These are phyloP conservation scores for Ceraclea dissimilis DNA, from an alignment of 2,888 invertebrate genomes.

Conservation along the genomic window DNA sequence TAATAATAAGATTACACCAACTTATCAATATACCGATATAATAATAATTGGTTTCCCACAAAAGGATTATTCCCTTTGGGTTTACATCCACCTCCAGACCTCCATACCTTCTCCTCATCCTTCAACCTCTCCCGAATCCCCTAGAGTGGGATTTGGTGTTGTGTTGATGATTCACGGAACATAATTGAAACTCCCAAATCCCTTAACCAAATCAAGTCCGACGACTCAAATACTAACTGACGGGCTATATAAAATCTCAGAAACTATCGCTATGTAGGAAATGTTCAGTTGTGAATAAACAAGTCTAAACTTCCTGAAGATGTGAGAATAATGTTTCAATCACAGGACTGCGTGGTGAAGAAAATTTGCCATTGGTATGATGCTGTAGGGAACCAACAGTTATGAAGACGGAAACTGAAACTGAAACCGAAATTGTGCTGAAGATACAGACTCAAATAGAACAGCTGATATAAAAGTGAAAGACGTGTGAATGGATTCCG, in stretches of 20 bases:
- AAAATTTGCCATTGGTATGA: too few relatives aligned
- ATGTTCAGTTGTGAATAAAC: not conserved
- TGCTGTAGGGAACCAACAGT: too few relatives aligned
- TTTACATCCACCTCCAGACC: not conserved
- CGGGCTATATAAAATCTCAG: not conserved
- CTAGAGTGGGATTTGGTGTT: not conserved
- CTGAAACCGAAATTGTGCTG: too few relatives aligned
- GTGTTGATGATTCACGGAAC: constrained; percentile 6
- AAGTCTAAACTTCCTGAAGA: too few relatives aligned
- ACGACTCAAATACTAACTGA: not conserved
- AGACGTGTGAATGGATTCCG: too few relatives aligned
- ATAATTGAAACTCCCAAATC: constrained; percentile 12
- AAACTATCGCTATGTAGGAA: not conserved
- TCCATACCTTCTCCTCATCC: not conserved
- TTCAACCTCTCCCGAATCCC: not conserved
- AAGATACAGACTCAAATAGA: too few relatives aligned
- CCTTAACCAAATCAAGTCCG: not conserved
- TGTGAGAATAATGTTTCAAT: too few relatives aligned
- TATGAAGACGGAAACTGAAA: too few relatives aligned
- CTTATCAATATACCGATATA: constrained; percentile 1
- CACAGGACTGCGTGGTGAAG: too few relatives aligned
- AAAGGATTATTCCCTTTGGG: not conserved
- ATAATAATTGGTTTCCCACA: constrained; percentile 2
- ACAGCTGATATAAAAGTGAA: too few relatives aligned
- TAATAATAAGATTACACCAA: not conserved